Base-by-base conservation (phyloP, 2,888 invertebrate genomes). In the Dyspetes luteomarginatus region DNA sequence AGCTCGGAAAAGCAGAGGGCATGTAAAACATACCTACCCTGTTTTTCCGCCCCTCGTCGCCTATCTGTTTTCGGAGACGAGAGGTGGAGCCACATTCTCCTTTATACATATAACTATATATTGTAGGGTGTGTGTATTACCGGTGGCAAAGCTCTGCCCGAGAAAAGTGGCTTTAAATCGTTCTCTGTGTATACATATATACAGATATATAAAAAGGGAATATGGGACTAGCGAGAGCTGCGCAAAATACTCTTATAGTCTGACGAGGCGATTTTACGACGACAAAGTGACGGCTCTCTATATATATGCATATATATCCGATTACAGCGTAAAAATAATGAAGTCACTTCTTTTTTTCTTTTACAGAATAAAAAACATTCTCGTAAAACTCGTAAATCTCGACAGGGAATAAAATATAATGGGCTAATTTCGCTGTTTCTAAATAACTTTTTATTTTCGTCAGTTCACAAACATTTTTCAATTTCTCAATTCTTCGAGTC, bases 21-120 rank as follows among this genome's bases (percentile, higher is more conserved):
- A 78, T 78, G 75, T 78, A 75, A 78, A 81, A 80, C 78, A 67
- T 67, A 68, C 56, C 69, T 28, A 58, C 43, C 58, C 69, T 9
- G 68, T 79, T 76, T 68, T 79, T 73, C 73, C 68, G 62, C 68
- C 28, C 45, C 55, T 36, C 77, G 24, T 62, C 69, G 58, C 26
- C 55, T 4, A 15, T 19, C 36, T 60, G 17, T 36, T 55, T 69
- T 52, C 12, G 36, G 30, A n/a, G 3, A n/a, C 56, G 28, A 50
- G 28, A 36, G 17, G 1, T n/a, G 36, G 41, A 58, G 26, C 58
- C 28, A 24, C 55, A 19, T 69, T 55, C 19, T 19, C 72, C 28
- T 36, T 65, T 71, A 52, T 22, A 58, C 41, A 52, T 58, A 43
- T 48, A 3, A 9, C 48, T 3, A 26, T 48, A 64, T 30, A 45